These are phyloP conservation scores for Champsocephalus esox DNA, from an alignment of 2,797 vertebrate genomes.

Conservation along the genomic window DNA sequence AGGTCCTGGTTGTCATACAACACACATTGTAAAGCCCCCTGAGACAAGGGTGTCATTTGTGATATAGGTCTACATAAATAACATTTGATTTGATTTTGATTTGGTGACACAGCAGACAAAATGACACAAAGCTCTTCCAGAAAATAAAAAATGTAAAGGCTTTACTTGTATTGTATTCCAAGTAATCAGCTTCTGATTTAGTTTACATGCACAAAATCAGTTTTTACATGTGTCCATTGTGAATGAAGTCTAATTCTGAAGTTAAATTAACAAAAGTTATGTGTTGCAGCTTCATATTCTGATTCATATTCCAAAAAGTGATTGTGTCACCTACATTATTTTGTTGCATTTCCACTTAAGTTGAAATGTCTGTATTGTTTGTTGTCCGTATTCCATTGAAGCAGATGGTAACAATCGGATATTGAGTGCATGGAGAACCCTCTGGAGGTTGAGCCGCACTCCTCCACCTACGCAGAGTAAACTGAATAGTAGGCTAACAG, in stretches of 20 bases:
- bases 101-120: too few species aligned
- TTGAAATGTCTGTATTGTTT: neutral
- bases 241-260: neutral
- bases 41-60: too few species aligned
- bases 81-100: too few species aligned
- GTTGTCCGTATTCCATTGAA: slow-evolving; percentile 21
- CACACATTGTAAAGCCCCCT: neutral
- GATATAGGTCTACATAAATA: too few species aligned
- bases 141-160: too few species aligned
- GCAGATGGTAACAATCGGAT: slow-evolving; percentile 38
- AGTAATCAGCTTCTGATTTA: too few species aligned
- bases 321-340: neutral
- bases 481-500: slow-evolving; percentile 25
- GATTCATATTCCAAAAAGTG: neutral
- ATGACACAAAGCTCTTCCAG: too few species aligned
- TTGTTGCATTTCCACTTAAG: neutral
- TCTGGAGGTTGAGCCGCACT: slow-evolving; percentile 28
- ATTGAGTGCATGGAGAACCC: slow-evolving; percentile 11
- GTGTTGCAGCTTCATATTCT: neutral
- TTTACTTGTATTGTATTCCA: too few species aligned
- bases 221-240: neutral
- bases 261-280: neutral
- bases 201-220: neutral
- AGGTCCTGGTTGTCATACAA: neutral
- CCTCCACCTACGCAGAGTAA: slow-evolving; percentile 42